Conservation (phyloP, 2,888 invertebrate genomes). For the Apamea monoglypha region DNA sequence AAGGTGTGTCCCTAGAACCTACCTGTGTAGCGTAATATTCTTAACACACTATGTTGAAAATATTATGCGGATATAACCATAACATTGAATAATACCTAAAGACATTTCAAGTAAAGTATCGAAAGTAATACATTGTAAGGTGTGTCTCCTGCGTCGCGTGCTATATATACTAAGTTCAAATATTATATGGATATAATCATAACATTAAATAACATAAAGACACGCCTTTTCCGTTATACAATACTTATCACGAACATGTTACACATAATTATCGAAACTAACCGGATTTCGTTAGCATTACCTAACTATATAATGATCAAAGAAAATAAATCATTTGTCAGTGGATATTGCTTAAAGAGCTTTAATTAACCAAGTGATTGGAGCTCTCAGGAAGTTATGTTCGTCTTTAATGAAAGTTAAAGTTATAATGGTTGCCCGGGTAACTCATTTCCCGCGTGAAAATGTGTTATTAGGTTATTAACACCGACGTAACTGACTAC, state of each 20-base stretch:
- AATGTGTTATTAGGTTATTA: conserved; percentile 40
- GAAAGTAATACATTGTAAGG: not conserved
- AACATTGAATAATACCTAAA: not conserved
- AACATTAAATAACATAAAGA: conserved; percentile 1
- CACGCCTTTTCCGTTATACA: conserved; percentile 47
- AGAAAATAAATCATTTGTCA: conserved; percentile 40
- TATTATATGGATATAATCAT: not conserved
- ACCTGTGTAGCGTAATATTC: too few species aligned
- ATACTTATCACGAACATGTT: conserved; percentile 10
- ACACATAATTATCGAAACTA: conserved; percentile 40
- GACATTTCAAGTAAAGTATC: not conserved
- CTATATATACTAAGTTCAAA: not conserved
- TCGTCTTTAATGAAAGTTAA: conserved; percentile 42
- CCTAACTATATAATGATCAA: conserved; percentile 25
- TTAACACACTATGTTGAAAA: not conserved
- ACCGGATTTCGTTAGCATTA: conserved; percentile 40
- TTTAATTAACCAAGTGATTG: conserved; percentile 26
- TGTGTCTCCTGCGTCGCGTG: not conserved
- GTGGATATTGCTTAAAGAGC: conserved; percentile 49
- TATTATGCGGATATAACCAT: not conserved
- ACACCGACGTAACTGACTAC: conserved; percentile 1
- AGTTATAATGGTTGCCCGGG: conserved; percentile 10
- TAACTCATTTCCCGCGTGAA: conserved; percentile 33
- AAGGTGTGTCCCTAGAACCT: not conserved
- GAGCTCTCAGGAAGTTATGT: conserved; percentile 33